These are phyloP conservation scores for Leptopilina boulardi DNA, from an alignment of 1,140 invertebrate species.

Conservation along the genomic window DNA sequence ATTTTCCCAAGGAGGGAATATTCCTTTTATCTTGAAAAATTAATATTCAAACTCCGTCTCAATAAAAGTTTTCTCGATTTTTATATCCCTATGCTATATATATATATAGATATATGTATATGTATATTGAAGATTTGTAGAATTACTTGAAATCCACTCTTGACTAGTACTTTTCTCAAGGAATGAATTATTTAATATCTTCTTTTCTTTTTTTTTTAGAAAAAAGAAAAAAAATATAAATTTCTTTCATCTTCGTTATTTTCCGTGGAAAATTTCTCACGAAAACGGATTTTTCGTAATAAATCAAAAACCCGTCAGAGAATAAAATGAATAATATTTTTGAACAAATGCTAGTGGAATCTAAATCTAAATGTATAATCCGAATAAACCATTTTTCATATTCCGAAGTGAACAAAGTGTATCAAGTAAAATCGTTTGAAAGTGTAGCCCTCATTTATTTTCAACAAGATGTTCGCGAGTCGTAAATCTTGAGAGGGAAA, in stretches of 20 bases:
- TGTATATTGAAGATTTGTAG: no score
- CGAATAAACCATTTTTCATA: conserved; percentile 10
- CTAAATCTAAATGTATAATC: conserved; percentile 18
- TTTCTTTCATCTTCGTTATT: neutral
- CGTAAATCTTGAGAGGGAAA: conserved; percentile 26
- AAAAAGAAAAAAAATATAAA: neutral
- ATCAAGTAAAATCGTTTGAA: conserved; percentile 28
- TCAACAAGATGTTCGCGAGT: conserved; percentile 24
- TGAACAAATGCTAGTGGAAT: neutral
- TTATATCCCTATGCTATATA: neutral
- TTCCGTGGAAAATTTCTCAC: neutral
- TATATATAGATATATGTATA: neutral
- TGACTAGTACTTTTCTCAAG: no score
- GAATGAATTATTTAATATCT: no score
- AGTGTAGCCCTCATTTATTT: conserved; percentile 32
- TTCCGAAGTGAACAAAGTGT: neutral
- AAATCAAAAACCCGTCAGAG: conserved; percentile 4
- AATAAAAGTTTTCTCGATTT: neutral
- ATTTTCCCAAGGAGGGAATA: neutral
- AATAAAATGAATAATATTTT: conserved; percentile 17
- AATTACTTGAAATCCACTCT: neutral
- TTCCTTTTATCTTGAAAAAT: neutral
- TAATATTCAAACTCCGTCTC: conserved; percentile 8
- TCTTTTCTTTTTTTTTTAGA: no score
- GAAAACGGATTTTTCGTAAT: neutral